phyloP scores from a whole-genome alignment of 2,113 vertebrate species.

The Percopsis transmontana region DNA sequence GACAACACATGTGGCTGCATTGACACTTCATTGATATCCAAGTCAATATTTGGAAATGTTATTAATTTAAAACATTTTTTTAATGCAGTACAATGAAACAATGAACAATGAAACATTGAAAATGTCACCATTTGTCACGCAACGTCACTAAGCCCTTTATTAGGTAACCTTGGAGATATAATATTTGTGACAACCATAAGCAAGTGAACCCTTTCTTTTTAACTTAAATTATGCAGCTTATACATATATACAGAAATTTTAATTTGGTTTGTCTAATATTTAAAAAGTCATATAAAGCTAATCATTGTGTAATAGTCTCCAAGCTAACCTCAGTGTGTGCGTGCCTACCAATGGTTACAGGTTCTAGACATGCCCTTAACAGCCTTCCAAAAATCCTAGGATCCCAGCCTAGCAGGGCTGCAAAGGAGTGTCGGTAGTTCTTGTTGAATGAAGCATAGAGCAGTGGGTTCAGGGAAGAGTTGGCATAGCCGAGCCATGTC shows the following conservation, averaged over 20 bases:
- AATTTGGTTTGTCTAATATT: not conserved
- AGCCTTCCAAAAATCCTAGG: not conserved
- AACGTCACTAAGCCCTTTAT: not conserved
- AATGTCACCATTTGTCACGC: not conserved
- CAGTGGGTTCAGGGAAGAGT: conserved; percentile 64
- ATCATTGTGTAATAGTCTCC: conserved; percentile 14
- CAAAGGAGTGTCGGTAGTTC: conserved; percentile 50
- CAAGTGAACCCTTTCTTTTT: not conserved
- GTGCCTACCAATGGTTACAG: not conserved
- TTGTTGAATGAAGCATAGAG: conserved; percentile 59
- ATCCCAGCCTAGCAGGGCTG: conserved; percentile 12
- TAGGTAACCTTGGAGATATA: not conserved
- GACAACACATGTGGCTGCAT: not conserved
- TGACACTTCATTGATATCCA: not conserved
- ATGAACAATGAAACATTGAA: not conserved
- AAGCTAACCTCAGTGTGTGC: not conserved
- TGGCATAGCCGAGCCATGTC: conserved; percentile 64
- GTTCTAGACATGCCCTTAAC: conserved; percentile 8
- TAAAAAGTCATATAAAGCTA: not conserved
- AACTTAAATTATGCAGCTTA: not conserved
- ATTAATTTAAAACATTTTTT: not conserved
- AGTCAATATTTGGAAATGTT: not conserved
- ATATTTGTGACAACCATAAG: not conserved
- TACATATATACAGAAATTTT: not conserved
- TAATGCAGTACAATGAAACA: too few species aligned